Percentiles rank a stretch among this genome's conserved stretches.
These are phyloP conservation scores for Allolobophora icterica DNA, from an alignment of 2,888 invertebrate species.

Conservation along the genomic window DNA sequence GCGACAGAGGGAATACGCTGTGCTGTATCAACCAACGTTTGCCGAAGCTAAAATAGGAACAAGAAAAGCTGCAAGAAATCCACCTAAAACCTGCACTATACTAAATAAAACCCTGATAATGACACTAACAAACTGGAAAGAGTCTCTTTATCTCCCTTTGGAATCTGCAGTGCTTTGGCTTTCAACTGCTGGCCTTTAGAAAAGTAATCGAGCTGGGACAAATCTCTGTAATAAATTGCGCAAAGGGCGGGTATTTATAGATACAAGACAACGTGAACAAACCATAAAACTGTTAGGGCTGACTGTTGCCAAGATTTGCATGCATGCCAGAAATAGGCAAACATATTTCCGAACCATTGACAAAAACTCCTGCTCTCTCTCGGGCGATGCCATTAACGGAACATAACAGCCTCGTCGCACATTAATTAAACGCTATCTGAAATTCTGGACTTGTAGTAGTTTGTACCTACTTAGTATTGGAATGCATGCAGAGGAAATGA, in stretches of 20 bases:
- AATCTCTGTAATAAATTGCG: constrained; percentile 8
- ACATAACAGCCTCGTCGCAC: not conserved
- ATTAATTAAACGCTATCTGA: constrained; percentile 8
- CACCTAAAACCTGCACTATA: not conserved
- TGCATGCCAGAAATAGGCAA: not conserved
- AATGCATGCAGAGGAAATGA: not conserved
- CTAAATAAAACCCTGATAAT: too few relatives aligned
- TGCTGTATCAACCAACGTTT: not conserved
- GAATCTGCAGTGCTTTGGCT: not conserved
- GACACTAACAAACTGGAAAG: too few relatives aligned
- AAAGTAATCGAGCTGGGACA: not conserved
- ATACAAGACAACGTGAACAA: not conserved
- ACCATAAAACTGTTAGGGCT: not conserved
- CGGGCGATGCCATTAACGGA: not conserved
- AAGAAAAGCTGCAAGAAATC: not conserved
- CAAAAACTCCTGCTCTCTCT: not conserved
- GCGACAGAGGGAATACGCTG: not conserved
- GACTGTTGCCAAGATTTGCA: not conserved
- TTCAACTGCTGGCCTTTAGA: not conserved
- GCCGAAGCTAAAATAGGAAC: not conserved
- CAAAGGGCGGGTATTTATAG: not conserved
- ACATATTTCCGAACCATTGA: not conserved
- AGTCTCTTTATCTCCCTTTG: not conserved
- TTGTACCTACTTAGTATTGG: not conserved
- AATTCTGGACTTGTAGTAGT: not conserved